Conservation (phyloP, 2,888 invertebrate species). For the Drosophila hawaiiensis region DNA sequence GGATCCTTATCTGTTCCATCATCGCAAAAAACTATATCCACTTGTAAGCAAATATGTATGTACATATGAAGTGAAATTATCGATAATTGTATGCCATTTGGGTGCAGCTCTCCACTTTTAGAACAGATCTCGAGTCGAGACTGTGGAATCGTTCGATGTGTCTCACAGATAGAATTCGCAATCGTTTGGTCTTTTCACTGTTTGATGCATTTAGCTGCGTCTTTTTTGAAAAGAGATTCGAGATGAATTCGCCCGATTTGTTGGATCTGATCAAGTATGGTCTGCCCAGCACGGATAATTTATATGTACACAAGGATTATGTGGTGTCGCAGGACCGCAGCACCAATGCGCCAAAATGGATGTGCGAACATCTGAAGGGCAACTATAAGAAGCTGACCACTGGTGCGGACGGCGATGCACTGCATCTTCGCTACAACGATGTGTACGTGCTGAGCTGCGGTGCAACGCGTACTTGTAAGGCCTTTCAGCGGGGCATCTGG, state of each 20-base stretch:
- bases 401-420: constrained; percentile 35
- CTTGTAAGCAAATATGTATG: constrained; percentile 39
- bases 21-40: constrained; percentile 63
- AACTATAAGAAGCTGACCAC: constrained; percentile 41
- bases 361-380: constrained; percentile 62
- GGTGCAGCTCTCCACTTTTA: constrained; percentile 56
- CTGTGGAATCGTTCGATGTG: constrained; percentile 45
- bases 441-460: constrained; percentile 63
- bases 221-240: constrained; percentile 23
- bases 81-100: not conserved
- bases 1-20: constrained; percentile 63
- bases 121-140: constrained; percentile 55
- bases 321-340: constrained; percentile 56
- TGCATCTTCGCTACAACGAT: constrained; percentile 62
- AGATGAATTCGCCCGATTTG: constrained; percentile 30
- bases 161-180: constrained; percentile 41
- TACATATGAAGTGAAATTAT: not conserved
- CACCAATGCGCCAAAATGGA: constrained; percentile 55
- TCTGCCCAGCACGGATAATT: constrained; percentile 58
- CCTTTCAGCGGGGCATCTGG: constrained; percentile 54
- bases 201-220: constrained; percentile 37
- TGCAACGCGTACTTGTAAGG: constrained; percentile 41
- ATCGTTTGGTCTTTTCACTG: constrained; percentile 43
- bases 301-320: constrained; percentile 65
- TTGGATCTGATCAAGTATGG: constrained; percentile 62